Base-by-base conservation (phyloP, 2,888 invertebrate genomes). In the Nymphalis urticae region DNA sequence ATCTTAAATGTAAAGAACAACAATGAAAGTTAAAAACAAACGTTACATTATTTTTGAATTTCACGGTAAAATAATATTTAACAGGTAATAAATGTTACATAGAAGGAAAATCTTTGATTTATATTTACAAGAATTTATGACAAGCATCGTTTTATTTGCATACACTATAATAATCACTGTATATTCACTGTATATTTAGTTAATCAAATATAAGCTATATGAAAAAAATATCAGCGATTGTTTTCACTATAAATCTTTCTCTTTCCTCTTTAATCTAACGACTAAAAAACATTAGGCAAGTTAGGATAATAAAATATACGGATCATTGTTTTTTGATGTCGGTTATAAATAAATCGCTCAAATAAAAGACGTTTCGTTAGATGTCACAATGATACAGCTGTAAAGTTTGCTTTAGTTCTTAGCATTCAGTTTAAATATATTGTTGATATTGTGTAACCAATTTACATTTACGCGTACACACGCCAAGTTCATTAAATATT, bases 301-400 rank as follows among this genome's bases (percentile, higher is more conserved):
- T 77, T 77, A 78, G 70, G 69, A 70, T 70, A 59, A 66, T 69
- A 60, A 72, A 76, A 77, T 78, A 82, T 13, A 13, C 78, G 70
- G 73, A 75, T 75, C 68, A 66, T 62, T 64, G 70, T 70, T 60
- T 68, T 75, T 79, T 75, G 73, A 75, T 81, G 80, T 78, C 71
- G 71, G 72, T 77, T 81, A 79, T 79, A 84, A 84, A 83, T 85
- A 83, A 76, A 77, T 73, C 67, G 62, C 48, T 64, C 68, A 72
- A 70, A 69, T 73, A 68, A 60, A 60, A 62, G 53, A 62, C 74
- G 62, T 65, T 54, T 65, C 48, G 47, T 56, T 50, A 10, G 60
- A 66, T 50, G 56, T 68, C 56, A 64, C 53, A 63, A 58, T 61
- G 63, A 51, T 70, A 42, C n/a, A n/a, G 42, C 60, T 56, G 64